Conservation (phyloP, 1,140 invertebrate species). For the Prorops nasuta region DNA sequence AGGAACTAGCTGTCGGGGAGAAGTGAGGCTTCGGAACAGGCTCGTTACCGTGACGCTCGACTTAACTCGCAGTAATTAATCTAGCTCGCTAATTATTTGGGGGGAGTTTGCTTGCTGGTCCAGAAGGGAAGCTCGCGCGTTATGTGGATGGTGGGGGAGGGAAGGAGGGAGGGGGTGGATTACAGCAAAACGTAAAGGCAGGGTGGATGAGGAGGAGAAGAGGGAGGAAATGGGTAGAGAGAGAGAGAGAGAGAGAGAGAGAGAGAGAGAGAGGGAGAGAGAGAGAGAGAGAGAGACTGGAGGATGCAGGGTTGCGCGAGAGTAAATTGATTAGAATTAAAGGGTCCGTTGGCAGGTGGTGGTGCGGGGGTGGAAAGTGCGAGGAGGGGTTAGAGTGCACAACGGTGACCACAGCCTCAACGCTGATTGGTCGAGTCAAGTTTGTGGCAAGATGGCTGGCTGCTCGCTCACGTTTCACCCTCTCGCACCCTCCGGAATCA, state of each 20-base stretch:
- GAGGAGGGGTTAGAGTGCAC: constrained; percentile 32
- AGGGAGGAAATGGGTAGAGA: constrained; percentile 20
- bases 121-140: too few species aligned
- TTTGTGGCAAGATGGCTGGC: constrained; percentile 59
- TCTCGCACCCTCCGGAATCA: constrained; percentile 17
- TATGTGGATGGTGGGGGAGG: constrained; percentile 1
- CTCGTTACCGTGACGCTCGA: too few species aligned
- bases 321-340: constrained; percentile 60
- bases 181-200: constrained; percentile 3
- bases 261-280: constrained; percentile 14
- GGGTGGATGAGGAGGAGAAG: constrained; percentile 19
- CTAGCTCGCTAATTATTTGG: too few species aligned
- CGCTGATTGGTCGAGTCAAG: constrained; percentile 58
- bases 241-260: constrained; percentile 7
- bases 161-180: not conserved
- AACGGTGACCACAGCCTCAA: constrained; percentile 57
- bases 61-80: too few species aligned
- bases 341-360: constrained; percentile 45
- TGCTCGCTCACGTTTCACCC: constrained; percentile 21
- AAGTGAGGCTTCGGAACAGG: too few species aligned
- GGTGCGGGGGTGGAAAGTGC: constrained; percentile 17
- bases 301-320: constrained; percentile 31
- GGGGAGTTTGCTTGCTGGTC: too few species aligned
- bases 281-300: constrained; percentile 28
- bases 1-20: too few species aligned